Conservation (phyloP, 2,797 vertebrate species). For the Halcyon smyrnensis region DNA sequence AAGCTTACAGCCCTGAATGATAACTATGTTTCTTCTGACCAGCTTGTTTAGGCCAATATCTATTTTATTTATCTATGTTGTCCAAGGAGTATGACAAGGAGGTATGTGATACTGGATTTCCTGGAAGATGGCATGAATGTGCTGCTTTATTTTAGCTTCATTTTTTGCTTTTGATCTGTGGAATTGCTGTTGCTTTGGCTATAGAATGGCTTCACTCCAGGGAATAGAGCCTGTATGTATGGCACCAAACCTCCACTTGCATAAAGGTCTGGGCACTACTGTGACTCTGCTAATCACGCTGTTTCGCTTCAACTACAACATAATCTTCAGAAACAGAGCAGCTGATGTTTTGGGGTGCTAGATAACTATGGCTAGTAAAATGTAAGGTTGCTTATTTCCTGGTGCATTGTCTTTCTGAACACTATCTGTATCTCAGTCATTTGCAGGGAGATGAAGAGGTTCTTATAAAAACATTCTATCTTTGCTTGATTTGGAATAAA, state of each 20-base stretch:
- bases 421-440: conserved; percentile 24
- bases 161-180: conserved; percentile 11
- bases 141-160: conserved; percentile 2
- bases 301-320: neutral
- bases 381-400: neutral
- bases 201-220: neutral
- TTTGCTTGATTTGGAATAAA: conserved; percentile 61
- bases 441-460: conserved; percentile 37
- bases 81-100: conserved; percentile 60
- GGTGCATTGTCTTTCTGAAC: conserved; percentile 13
- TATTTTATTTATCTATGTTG: conserved; percentile 67
- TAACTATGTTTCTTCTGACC: conserved; percentile 36
- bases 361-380: neutral
- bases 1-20: neutral
- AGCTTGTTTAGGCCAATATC: conserved; percentile 51
- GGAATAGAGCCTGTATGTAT: neutral
- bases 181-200: conserved; percentile 12
- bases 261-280: neutral
- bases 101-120: conserved; percentile 42
- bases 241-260: neutral
- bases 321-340: neutral
- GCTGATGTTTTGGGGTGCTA: neutral
- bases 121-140: conserved; percentile 36
- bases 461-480: conserved; percentile 21
- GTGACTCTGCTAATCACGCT: neutral